Evolutionary conservation across 2,113 vertebrate genomes (phyloP).

Genomic region (Chaetodon auriga): DNA sequence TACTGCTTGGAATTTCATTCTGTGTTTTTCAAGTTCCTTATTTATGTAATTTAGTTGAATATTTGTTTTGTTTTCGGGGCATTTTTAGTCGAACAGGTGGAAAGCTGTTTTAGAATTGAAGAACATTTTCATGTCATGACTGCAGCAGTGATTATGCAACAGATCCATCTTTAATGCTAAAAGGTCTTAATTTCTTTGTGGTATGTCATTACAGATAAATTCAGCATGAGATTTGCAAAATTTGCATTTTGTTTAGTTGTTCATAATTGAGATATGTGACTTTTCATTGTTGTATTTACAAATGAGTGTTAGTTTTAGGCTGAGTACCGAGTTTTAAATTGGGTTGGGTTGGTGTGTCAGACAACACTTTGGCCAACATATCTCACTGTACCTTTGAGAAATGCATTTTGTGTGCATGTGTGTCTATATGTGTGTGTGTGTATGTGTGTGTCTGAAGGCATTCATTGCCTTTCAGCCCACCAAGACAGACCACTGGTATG

Average conservation of each 20-base stretch:
- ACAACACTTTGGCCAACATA: background rate
- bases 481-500: slow-evolving; percentile 8
- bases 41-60: background rate
- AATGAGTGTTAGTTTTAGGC: background rate
- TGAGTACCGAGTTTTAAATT: background rate
- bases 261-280: background rate
- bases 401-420: background rate
- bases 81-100: background rate
- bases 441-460: background rate
- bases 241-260: background rate
- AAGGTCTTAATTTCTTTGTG: background rate
- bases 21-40: background rate
- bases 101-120: background rate
- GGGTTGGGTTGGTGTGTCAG: background rate
- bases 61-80: background rate
- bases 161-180: background rate
- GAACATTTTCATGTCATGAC: background rate
- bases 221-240: background rate
- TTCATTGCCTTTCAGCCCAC: background rate
- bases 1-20: background rate
- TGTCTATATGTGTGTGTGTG: background rate
- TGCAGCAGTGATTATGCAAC: background rate
- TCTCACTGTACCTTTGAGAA: background rate
- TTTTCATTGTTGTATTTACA: background rate
- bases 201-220: background rate